Evolutionary conservation across 2,888 invertebrate genomes (phyloP).

Genomic region (Hirudinaria manillensis): DNA sequence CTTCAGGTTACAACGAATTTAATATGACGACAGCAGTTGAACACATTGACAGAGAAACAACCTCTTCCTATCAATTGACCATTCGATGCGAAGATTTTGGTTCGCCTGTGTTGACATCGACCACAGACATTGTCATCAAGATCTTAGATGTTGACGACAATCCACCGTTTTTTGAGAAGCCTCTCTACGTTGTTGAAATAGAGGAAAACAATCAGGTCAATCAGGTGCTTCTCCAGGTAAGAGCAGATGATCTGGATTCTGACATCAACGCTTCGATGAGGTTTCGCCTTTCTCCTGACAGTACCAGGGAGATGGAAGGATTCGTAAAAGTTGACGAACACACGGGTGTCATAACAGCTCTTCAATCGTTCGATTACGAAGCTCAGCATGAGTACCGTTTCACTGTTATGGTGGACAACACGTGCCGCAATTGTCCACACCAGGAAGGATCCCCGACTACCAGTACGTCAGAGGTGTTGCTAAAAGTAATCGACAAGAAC

Average conservation of each 20-base stretch:
- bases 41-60: conserved; percentile 13
- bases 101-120: background rate
- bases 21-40: background rate
- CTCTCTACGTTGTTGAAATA: conserved; percentile 65
- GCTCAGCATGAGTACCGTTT: conserved; percentile 85
- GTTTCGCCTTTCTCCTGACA: conserved; percentile 64
- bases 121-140: background rate
- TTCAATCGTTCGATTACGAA: conserved; percentile 79
- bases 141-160: conserved; percentile 24
- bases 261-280: conserved; percentile 78
- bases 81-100: conserved; percentile 19
- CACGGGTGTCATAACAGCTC: conserved; percentile 62
- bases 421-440: conserved; percentile 24
- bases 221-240: conserved; percentile 85
- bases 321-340: conserved; percentile 73
- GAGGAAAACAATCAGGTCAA: conserved; percentile 70
- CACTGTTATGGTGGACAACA: conserved; percentile 59
- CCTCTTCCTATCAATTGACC: background rate
- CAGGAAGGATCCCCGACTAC: conserved; percentile 25
- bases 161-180: conserved; percentile 75
- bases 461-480: conserved; percentile 21
- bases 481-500: conserved; percentile 38
- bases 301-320: conserved; percentile 57
- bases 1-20: background rate
- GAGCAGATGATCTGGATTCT: conserved; percentile 81